Evolutionary conservation across 2,888 invertebrate genomes (phyloP), one percentile per base, ranked within the genome.

Genomic region (Willowsia nigromaculata): DNA sequence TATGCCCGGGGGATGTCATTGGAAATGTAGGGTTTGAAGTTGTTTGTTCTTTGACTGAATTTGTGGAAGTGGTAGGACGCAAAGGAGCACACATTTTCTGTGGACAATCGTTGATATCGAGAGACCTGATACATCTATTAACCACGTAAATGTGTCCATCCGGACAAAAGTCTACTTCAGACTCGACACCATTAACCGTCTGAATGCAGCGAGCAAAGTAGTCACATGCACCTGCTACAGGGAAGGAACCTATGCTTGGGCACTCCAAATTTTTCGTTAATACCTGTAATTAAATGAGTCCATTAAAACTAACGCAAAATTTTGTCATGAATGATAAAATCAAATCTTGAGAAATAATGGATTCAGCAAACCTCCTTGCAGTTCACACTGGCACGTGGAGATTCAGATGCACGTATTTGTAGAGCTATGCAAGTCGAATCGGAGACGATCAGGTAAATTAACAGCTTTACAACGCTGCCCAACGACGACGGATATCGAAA

Each of bases 31-130:
- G 5, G 18, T 25, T 40, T 40, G 43, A 0, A 30, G 71, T 71
- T 2, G 68, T 68, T 18, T 33, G 22, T 30, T 65, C 65, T 25
- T 37, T 37, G 13, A 47, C 13, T 13, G 22, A 22, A 56, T 4
- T 30, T 5, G 1, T 13, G 5, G 3, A 27, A 56, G 59, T 18
- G 9, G 47, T 18, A 47, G 83, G 2, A 11, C 68, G 4, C 50
- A 65, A 25, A 27, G 6, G 85, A 6, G 68, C 37, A 53, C 90
- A 91, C 18, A 22, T 6, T 33, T 80, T 87, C 25, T 91, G 89
- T 1, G 90, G 90, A 53, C 90, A 91, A 30, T 89, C 87, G 18
- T 90, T 40, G 5, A 18, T 22, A 30, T 81, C 56, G 15, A 53
- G 27, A 0, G 88, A 82, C 50, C 62, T 74, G 1, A 78, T 33